Evolutionary conservation across 1,140 invertebrate species (phyloP).

Genomic region (Meteorus sp.): DNA sequence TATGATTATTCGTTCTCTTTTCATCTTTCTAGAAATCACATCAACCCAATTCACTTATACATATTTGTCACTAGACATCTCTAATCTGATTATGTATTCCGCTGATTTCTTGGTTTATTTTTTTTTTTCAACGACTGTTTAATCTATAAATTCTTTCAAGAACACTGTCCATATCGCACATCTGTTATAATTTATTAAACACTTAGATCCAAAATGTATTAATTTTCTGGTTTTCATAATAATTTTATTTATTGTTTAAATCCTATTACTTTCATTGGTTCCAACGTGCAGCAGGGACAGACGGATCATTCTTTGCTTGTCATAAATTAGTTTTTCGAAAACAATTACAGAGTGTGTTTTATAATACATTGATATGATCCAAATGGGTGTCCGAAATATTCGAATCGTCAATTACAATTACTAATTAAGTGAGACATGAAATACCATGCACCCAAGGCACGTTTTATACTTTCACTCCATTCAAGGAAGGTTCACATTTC

Average conservation of each 20-base stretch:
- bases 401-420: constrained; percentile 6
- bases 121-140: neutral
- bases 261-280: constrained; percentile 14
- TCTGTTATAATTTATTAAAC: too few relatives aligned
- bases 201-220: too few relatives aligned
- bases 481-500: constrained; percentile 50
- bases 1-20: neutral
- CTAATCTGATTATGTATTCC: constrained; percentile 52
- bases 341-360: constrained; percentile 7
- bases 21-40: neutral
- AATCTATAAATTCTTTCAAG: too few relatives aligned
- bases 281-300: neutral
- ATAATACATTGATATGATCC: too few relatives aligned
- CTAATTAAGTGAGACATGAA: constrained; percentile 26
- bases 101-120: constrained; percentile 51
- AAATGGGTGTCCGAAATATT: constrained; percentile 37
- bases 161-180: too few relatives aligned
- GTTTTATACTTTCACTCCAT: constrained; percentile 57
- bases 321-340: neutral
- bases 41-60: too few relatives aligned
- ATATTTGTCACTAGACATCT: neutral
- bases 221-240: neutral
- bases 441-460: constrained; percentile 57
- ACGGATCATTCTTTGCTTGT: constrained; percentile 2
- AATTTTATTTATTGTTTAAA: constrained; percentile 1